phyloP scores from a whole-genome alignment of 2,113 vertebrate genomes.

The Galbula dea region DNA sequence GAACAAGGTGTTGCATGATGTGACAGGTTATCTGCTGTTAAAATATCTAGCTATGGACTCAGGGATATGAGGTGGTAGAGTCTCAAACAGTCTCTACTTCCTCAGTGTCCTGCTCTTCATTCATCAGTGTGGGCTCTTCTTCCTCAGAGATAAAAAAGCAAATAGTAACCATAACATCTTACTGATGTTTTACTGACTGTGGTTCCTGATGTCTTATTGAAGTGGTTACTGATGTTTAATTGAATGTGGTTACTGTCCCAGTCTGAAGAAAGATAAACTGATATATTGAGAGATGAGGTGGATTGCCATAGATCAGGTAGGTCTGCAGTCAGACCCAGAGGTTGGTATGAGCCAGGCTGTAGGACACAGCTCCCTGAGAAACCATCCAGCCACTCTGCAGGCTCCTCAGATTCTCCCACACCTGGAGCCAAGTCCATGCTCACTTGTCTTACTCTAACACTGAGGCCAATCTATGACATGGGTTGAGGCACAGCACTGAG shows the following conservation, averaged over 20 bases:
- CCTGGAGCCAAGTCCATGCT: rapidly evolving
- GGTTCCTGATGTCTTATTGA: too few species aligned
- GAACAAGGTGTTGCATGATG: not conserved
- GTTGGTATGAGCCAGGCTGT: not conserved
- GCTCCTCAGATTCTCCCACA: not conserved
- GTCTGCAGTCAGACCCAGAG: not conserved
- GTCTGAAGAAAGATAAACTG: not conserved
- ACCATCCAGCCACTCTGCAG: not conserved
- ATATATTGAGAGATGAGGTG: not conserved
- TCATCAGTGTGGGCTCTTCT: not conserved
- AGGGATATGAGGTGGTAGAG: too few species aligned
- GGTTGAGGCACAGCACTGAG: not conserved
- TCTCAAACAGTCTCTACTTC: not conserved
- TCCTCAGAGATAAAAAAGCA: not conserved
- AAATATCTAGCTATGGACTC: not conserved
- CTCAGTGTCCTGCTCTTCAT: not conserved
- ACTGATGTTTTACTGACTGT: not conserved
- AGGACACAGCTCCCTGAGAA: not conserved
- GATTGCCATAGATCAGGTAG: not conserved
- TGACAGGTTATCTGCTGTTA: not conserved
- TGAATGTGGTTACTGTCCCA: not conserved
- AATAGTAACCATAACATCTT: not conserved
- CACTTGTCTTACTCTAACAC: rapidly evolving
- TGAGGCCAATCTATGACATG: too few species aligned
- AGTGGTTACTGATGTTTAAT: rapidly evolving